Base-by-base conservation (phyloP, 1,140 invertebrate genomes). In the Papilio helenus region DNA sequence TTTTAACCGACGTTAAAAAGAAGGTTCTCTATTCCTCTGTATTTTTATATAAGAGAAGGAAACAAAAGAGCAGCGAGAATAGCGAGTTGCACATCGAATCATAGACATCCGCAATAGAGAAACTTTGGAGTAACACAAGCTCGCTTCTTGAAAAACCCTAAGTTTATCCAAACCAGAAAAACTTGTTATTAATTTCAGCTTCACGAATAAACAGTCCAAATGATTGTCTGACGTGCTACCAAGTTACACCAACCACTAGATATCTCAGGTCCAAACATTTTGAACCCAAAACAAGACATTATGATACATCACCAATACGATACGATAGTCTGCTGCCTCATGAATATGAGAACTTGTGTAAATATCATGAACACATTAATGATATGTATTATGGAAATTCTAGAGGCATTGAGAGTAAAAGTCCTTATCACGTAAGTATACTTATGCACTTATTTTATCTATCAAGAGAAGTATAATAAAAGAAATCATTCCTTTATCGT, bases 211-310 rank as follows among this genome's bases (percentile, higher is more conserved):
- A 68, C 26, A 29, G 9, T 34, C 71, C 71, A 20, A 72, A 39
- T 34, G 42, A 44, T 12, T 72, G 71, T 72, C 34, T 72, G 9
- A 23, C 71, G 1, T 72, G 71, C n/a, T 72, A 72, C 39, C 71
- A 72, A 44, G 34, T 44, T 0, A 44, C 71, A 9, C 34, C 34
- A 34, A 72, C 34, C 1, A 72, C 34, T 8, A 72, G 34, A 44
- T 72, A 72, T 72, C 39, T 39, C 18, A 72, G 18, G 9, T 72
- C 9, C n/a, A 20, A 42, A 72, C 34, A 72, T 44, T 72, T 18
- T 16, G 61, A 68, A 44, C 34, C 20, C 39, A 72, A 44, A 23
- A 44, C 34, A 44, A 72, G 71, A 23, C 9, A 44, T 16, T 44
- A 44, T 1, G 71, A 72, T 23, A 18, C 29, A 0, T 72, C 71